Percentiles rank a stretch among this genome's conserved stretches.
phyloP scores from a whole-genome alignment of 2,113 vertebrate genomes.

The Pelobates fuscus region DNA sequence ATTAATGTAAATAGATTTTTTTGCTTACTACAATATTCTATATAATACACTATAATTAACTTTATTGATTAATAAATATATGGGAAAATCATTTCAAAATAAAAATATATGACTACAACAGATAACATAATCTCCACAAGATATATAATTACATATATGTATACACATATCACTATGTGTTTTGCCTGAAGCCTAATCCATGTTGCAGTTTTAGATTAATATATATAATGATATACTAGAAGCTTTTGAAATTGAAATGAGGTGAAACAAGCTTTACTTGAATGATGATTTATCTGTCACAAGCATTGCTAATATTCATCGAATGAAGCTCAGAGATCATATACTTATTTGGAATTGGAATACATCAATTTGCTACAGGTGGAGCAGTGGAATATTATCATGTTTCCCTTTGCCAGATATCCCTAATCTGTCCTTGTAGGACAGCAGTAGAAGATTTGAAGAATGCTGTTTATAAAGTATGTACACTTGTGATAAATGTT shows the following conservation, averaged over 20 bases:
- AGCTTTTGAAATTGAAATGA: constrained; percentile 33
- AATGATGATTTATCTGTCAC: constrained; percentile 1
- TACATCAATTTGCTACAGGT: constrained; percentile 39
- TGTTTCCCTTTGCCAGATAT: constrained; percentile 22
- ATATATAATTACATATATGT: no score
- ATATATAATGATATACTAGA: no score
- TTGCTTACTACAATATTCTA: no score
- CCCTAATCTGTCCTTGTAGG: constrained; percentile 36
- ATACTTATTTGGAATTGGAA: constrained; percentile 16
- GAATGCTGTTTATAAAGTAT: constrained; percentile 31
- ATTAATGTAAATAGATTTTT: no score
- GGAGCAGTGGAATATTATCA: constrained; percentile 31
- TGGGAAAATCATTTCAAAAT: no score
- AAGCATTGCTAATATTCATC: constrained; percentile 6
- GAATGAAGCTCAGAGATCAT: constrained; percentile 21
- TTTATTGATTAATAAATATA: no score
- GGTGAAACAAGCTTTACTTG: constrained; percentile 3
- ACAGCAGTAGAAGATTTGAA: constrained; percentile 25
- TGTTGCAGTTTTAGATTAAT: no score
- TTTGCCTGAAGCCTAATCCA: no score
- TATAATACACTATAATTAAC: no score
- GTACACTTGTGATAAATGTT: constrained; percentile 54
- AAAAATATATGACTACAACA: no score
- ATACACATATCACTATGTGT: no score
- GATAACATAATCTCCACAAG: no score